Evolutionary conservation across 2,888 invertebrate species (phyloP).

Genomic region (Norana najaformis): DNA sequence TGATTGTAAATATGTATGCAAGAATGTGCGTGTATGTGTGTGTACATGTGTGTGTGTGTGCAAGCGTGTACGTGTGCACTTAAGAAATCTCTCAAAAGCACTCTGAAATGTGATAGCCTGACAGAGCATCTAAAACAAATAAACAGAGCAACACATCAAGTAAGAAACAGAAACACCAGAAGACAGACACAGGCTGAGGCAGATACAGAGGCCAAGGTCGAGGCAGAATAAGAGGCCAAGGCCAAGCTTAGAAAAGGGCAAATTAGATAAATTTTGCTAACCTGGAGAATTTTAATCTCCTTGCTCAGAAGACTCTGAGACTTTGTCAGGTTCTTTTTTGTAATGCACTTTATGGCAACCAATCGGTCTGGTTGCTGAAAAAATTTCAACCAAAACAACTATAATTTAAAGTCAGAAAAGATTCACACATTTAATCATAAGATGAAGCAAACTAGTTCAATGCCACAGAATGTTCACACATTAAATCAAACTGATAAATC

Average conservation of each 20-base stretch:
- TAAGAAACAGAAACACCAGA: background rate
- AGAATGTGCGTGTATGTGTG: background rate
- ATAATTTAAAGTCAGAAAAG: too few relatives aligned
- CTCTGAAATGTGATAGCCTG: background rate
- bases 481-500: too few relatives aligned
- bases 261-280: conserved; percentile 51
- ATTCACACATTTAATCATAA: too few relatives aligned
- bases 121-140: background rate
- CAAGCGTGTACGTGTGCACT: too few relatives aligned
- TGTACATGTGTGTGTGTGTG: background rate
- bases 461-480: too few relatives aligned
- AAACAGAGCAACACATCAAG: background rate
- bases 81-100: background rate
- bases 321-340: conserved; percentile 92
- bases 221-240: background rate
- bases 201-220: background rate
- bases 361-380: background rate
- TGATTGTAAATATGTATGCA: background rate
- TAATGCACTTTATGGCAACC: conserved; percentile 96
- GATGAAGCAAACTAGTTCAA: too few relatives aligned
- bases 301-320: conserved; percentile 95
- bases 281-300: conserved; percentile 97
- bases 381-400: background rate
- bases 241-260: background rate
- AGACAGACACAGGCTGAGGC: background rate